A percentile compares a stretch with the other conserved stretches of the same genome.
phyloP scores from a whole-genome alignment of 2,888 invertebrate genomes.

The Volucella zonaria region DNA sequence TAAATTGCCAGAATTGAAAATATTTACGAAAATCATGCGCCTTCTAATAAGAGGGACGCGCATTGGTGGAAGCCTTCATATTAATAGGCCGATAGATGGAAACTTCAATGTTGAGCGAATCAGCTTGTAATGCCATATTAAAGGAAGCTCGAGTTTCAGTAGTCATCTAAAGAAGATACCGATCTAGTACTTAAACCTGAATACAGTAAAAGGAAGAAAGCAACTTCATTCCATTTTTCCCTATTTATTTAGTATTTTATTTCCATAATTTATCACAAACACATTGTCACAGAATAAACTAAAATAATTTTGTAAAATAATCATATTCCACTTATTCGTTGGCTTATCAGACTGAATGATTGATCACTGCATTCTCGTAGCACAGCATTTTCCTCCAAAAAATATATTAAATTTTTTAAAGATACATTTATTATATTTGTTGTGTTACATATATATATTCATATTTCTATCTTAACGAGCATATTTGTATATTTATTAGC shows the following conservation, averaged over 20 bases:
- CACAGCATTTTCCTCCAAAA: not conserved
- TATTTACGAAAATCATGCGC: too few relatives aligned
- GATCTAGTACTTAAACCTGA: too few relatives aligned
- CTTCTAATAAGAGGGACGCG: too few relatives aligned
- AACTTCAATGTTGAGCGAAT: too few relatives aligned
- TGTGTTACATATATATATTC: conserved; percentile 34
- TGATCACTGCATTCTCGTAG: conserved; percentile 56
- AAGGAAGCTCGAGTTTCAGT: too few relatives aligned
- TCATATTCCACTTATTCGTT: conserved; percentile 6
- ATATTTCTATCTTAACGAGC: conserved; percentile 27
- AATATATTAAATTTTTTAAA: conserved; percentile 17
- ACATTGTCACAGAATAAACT: conserved; percentile 55
- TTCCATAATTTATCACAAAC: conserved; percentile 66
- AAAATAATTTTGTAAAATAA: conserved; percentile 40
- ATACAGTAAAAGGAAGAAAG: too few relatives aligned
- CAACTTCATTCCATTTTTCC: not conserved
- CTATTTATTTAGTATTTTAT: conserved; percentile 42
- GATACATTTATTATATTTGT: conserved; percentile 14
- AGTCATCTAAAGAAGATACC: too few relatives aligned
- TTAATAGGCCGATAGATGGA: too few relatives aligned
- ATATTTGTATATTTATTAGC: conserved; percentile 14
- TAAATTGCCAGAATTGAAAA: too few relatives aligned
- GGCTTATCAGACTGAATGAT: conserved; percentile 13
- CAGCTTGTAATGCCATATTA: too few relatives aligned
- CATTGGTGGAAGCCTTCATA: too few relatives aligned